Conservation (phyloP, 2,113 vertebrate genomes). For the Poeciliopsis turrubarensis region DNA sequence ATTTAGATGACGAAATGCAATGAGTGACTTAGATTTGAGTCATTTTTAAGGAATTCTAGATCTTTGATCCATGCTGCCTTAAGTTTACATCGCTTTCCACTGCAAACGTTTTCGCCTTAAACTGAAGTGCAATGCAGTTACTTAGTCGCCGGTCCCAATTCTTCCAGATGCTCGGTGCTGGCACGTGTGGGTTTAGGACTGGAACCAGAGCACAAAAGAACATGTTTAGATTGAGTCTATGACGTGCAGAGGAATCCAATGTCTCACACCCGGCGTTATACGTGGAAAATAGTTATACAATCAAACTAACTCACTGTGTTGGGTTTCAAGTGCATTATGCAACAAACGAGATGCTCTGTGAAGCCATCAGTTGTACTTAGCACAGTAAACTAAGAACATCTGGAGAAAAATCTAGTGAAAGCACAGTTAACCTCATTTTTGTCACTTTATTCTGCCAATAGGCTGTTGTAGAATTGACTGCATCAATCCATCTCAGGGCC, state of each 20-base stretch:
- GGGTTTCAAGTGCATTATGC: conserved; percentile 54
- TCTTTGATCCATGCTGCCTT: conserved; percentile 90
- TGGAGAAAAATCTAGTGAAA: conserved; percentile 19
- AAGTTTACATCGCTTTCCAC: conserved; percentile 89
- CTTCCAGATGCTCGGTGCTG: conserved; percentile 58
- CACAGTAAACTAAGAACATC: conserved; percentile 10
- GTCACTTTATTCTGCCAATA: conserved; percentile 10
- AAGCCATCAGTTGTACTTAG: conserved; percentile 20
- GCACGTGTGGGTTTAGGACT: conserved; percentile 60
- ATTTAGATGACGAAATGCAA: conserved; percentile 28
- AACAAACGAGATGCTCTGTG: conserved; percentile 27
- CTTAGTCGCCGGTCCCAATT: conserved; percentile 41
- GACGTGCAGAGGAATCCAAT: conserved; percentile 15
- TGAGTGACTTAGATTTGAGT: conserved; percentile 57
- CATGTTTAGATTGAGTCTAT: neutral
- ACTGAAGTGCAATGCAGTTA: conserved; percentile 78
- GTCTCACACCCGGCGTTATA: conserved; percentile 17
- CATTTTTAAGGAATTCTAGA: conserved; percentile 68
- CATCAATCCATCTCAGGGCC: conserved; percentile 54
- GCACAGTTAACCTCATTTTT: conserved; percentile 15
- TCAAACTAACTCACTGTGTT: conserved; percentile 1
- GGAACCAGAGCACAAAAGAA: conserved; percentile 24
- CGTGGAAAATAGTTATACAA: conserved; percentile 25
- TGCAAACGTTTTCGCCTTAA: conserved; percentile 94
- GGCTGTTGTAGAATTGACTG: neutral